A percentile compares a stretch with the other conserved stretches of the same genome.
These are phyloP conservation scores for Chironomus striatipennis DNA, from an alignment of 1,140 invertebrate genomes.

Conservation along the genomic window DNA sequence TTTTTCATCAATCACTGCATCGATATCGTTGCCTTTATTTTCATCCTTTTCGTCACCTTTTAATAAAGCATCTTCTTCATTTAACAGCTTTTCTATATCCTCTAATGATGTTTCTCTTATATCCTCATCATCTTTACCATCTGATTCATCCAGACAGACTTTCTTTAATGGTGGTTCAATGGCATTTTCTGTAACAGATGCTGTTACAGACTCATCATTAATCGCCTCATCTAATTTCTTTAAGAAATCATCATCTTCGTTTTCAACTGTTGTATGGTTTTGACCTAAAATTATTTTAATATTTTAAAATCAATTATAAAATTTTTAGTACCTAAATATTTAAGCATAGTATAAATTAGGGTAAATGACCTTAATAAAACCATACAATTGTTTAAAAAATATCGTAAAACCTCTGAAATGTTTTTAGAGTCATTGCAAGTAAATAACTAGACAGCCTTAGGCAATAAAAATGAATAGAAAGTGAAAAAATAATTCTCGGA, in stretches of 20 bases:
- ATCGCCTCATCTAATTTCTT: conserved; percentile 25
- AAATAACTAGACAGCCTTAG: no score
- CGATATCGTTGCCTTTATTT: neutral
- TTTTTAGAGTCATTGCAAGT: no score
- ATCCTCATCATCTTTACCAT: neutral
- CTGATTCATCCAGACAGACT: neutral
- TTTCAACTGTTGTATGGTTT: neutral
- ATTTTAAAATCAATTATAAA: neutral
- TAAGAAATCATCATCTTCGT: neutral
- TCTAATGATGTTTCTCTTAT: neutral
- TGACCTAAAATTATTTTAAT: neutral
- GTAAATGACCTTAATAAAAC: no score
- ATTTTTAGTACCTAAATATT: no score
- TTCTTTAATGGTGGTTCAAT: neutral
- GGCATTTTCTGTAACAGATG: neutral
- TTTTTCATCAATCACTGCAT: neutral
- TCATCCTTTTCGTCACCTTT: no score
- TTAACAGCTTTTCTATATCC: neutral
- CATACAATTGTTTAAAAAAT: no score
- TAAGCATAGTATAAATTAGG: no score
- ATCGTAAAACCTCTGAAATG: no score
- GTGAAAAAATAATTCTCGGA: no score
- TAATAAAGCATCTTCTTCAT: no score
- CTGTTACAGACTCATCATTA: neutral
- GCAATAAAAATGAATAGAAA: no score